A percentile compares a stretch with the other conserved stretches of the same genome.
phyloP scores from a whole-genome alignment of 2,113 vertebrate species.

The Oreochromis tanganicae region DNA sequence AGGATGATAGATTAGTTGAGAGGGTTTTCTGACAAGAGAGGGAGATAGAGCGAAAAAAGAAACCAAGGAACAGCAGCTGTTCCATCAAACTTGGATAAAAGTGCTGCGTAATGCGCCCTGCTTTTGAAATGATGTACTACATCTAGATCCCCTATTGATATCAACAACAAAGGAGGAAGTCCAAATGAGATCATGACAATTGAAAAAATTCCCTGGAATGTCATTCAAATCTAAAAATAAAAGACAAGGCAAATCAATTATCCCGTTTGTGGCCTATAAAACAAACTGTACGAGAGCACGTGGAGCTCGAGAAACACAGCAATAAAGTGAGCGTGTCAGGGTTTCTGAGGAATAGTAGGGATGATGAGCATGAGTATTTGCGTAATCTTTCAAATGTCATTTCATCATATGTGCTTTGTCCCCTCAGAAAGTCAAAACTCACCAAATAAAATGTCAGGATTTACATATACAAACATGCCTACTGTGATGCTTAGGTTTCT shows the following conservation, averaged over 20 bases:
- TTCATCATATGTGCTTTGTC: slow-evolving; percentile 4
- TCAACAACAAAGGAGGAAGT: slow-evolving; percentile 27
- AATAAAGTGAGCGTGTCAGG: slow-evolving; percentile 3
- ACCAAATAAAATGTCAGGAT: slow-evolving; percentile 3
- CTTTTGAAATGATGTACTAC: slow-evolving; percentile 17
- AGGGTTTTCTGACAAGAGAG: slow-evolving; percentile 39
- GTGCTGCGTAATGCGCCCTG: slow-evolving; percentile 53
- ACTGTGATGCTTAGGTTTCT: background rate
- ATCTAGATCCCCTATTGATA: slow-evolving; percentile 23
- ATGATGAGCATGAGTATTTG: slow-evolving; percentile 10
- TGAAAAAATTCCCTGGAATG: slow-evolving; percentile 66
- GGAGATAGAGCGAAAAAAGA: slow-evolving; percentile 10
- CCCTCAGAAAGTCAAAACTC: slow-evolving; percentile 30
- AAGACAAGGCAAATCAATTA: slow-evolving; percentile 49
- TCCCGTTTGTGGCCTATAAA: slow-evolving; percentile 36
- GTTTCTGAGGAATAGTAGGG: slow-evolving; percentile 5
- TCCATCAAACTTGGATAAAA: slow-evolving; percentile 51
- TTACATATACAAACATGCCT: slow-evolving; percentile 32
- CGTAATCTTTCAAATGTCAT: slow-evolving; percentile 31
- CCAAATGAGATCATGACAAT: slow-evolving; percentile 67
- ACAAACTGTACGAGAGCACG: slow-evolving; percentile 1
- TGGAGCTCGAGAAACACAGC: background rate
- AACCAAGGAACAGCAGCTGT: slow-evolving; percentile 36
- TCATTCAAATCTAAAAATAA: slow-evolving; percentile 72
- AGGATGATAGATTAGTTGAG: slow-evolving; percentile 52